Evolutionary conservation across 2,888 invertebrate species (phyloP), one percentile per base, ranked within the genome.

Genomic region (Graphium colonna): DNA sequence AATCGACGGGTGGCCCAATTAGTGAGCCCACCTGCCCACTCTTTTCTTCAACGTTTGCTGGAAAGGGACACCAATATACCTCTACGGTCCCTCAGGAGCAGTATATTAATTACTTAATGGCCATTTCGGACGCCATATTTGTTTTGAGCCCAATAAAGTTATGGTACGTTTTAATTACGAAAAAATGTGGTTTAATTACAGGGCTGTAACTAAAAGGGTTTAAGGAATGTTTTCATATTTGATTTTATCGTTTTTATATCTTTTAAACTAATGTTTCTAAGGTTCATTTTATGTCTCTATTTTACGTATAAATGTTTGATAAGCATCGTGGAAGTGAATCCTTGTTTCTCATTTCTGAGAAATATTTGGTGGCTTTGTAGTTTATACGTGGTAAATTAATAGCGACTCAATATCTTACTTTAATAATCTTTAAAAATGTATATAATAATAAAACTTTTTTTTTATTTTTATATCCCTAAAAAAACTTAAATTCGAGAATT

Each of bases 1-100:
- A 63, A 71, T 62, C 77, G 65, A 68, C 71, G 71, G 79, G 77
- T 69, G 77, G 77, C 69, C 75, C 67, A 74, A 75, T 78, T 77
- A 76, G 73, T 75, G 64, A 59, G 60, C 52, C 54, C 60, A 61
- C 26, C 40, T 59, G 47, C 18, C n/a, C 10, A 56, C 18, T 67
- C 66, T 47, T 53, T 60, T 62, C 62, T 48, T 43, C 2, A 12
- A 3, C 8, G 45, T 10, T 1, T 2, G 4, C 15, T 1, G 55
- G 61, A 72, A 51, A 53, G 58, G 51, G 71, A 71, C 8, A 36
- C 26, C 21, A n/a, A 42, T 15, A 40, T 46, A 46, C 39, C 47
- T 62, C 46, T 62, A 59, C 58, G 59, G 55, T 42, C 52, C 52
- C 59, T 58, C 65, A 59, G 66, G 63, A 64, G 55, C 21, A 15